Evolutionary conservation across 2,888 invertebrate genomes (phyloP).

Genomic region (Odontomyia ornata): DNA sequence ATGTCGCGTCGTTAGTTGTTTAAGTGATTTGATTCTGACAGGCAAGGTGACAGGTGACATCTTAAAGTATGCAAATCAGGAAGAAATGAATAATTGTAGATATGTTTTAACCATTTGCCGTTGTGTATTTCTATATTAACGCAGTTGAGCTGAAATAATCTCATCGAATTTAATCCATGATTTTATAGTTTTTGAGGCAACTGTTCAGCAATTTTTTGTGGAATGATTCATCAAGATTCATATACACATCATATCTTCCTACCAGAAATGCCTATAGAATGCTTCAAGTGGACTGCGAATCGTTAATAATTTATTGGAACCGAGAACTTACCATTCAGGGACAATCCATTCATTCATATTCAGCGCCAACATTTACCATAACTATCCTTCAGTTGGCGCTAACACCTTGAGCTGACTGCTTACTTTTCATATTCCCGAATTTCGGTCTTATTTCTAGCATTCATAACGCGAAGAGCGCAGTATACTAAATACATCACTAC

Average conservation of each 20-base stretch:
- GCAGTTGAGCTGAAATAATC: not conserved
- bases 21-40: constrained; percentile 65
- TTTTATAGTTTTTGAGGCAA: no score
- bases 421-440: constrained; percentile 39
- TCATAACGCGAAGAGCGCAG: constrained; percentile 22
- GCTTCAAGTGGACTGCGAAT: not conserved
- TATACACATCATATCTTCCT: no score
- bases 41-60: constrained; percentile 60
- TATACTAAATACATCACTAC: not conserved
- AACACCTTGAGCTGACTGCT: constrained; percentile 36
- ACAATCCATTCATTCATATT: constrained; percentile 25
- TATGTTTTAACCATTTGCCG: not conserved
- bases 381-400: constrained; percentile 6
- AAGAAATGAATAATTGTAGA: constrained; percentile 1
- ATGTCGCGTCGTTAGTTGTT: constrained; percentile 55
- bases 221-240: no score
- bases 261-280: not conserved
- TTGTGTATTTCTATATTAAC: not conserved
- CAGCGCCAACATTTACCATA: constrained; percentile 12
- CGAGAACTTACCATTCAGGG: not conserved
- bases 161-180: no score
- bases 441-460: constrained; percentile 15
- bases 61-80: constrained; percentile 34
- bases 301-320: not conserved
- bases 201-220: no score